phyloP scores from a whole-genome alignment of 1,140 invertebrate species.

The Drosophila parvula region DNA sequence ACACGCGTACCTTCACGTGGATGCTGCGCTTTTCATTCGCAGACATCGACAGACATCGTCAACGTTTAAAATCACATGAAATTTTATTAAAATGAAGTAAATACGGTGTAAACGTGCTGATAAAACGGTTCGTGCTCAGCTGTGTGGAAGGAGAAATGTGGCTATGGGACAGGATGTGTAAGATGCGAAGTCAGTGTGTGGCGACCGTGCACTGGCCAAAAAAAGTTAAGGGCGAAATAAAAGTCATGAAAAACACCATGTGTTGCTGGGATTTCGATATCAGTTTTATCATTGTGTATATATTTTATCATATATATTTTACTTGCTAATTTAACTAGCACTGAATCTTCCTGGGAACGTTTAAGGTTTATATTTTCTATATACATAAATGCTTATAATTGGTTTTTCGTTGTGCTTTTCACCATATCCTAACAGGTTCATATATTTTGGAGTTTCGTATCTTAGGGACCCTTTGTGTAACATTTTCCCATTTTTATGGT shows the following conservation, averaged over 20 bases:
- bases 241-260: no score
- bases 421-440: no score
- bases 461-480: no score
- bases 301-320: no score
- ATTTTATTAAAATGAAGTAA: slow-evolving; percentile 84
- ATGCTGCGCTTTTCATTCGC: slow-evolving; percentile 71
- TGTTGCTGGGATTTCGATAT: no score
- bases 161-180: slow-evolving; percentile 17
- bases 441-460: no score
- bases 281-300: no score
- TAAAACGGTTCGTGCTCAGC: slow-evolving; percentile 81
- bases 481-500: no score
- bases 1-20: slow-evolving; percentile 17
- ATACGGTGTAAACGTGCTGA: slow-evolving; percentile 84
- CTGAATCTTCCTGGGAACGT: no score
- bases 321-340: neutral
- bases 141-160: slow-evolving; percentile 71
- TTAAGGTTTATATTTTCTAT: no score
- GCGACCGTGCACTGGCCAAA: slow-evolving; percentile 5
- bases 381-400: no score
- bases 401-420: no score
- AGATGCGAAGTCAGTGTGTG: slow-evolving; percentile 2
- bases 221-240: neutral
- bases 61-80: slow-evolving; percentile 82
- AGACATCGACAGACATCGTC: slow-evolving; percentile 69